phyloP scores from a whole-genome alignment of 2,797 vertebrate species.

The Enteromius fasciolatus region DNA sequence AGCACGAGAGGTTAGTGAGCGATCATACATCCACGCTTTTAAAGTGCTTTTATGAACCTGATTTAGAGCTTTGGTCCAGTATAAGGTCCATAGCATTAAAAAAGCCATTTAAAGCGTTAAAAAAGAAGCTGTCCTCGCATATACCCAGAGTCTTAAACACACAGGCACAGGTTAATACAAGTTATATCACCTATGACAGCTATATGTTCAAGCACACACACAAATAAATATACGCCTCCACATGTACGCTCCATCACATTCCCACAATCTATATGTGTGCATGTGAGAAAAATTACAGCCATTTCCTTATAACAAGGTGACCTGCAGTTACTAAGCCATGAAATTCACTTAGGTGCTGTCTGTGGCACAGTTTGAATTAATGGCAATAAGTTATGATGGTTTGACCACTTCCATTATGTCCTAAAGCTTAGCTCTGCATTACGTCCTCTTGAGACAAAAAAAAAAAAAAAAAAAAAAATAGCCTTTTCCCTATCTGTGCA shows the following conservation, averaged over 20 bases:
- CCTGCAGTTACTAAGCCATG: slow-evolving; percentile 47
- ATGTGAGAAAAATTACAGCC: slow-evolving; percentile 22
- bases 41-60: slow-evolving; percentile 62
- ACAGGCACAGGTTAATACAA: slow-evolving; percentile 78
- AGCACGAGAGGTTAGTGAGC: slow-evolving; percentile 17
- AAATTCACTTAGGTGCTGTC: slow-evolving; percentile 52
- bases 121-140: slow-evolving; percentile 71
- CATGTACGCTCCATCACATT: slow-evolving; percentile 29
- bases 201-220: slow-evolving; percentile 44
- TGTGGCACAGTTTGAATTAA: slow-evolving; percentile 39
- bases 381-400: slow-evolving; percentile 24
- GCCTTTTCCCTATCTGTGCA: slow-evolving; percentile 14
- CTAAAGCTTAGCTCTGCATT: slow-evolving; percentile 26
- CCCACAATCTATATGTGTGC: background rate
- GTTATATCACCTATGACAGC: slow-evolving; percentile 69
- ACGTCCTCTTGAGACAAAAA: slow-evolving; percentile 19
- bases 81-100: slow-evolving; percentile 80
- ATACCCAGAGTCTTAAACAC: slow-evolving; percentile 77
- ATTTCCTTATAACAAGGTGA: slow-evolving; percentile 58
- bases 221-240: slow-evolving; percentile 15
- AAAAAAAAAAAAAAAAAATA: background rate
- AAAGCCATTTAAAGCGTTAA: slow-evolving; percentile 80
- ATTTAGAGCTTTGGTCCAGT: slow-evolving; percentile 76
- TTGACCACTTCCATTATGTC: slow-evolving; percentile 42
- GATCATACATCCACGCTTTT: slow-evolving; percentile 41